These are phyloP conservation scores for Anastrepha obliqua DNA, from an alignment of 1,140 invertebrate genomes.

Conservation along the genomic window DNA sequence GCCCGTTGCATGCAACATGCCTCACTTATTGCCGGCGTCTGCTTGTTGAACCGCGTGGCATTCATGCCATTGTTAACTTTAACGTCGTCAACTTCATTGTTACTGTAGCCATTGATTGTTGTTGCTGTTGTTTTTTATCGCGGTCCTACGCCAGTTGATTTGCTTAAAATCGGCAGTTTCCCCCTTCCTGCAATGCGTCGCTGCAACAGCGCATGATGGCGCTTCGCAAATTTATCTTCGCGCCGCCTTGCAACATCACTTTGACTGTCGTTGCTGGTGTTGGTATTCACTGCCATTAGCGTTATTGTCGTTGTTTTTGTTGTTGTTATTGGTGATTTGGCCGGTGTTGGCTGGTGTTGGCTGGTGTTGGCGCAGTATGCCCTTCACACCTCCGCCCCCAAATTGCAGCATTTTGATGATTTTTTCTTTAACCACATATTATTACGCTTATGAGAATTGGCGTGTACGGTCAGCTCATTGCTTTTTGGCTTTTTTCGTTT, in stretches of 20 bases:
- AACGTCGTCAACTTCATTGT: neutral
- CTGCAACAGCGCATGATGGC: conserved; percentile 5
- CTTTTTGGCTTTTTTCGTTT: neutral
- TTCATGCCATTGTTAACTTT: conserved; percentile 45
- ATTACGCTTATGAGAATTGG: conserved; percentile 28
- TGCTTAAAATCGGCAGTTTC: conserved; percentile 6
- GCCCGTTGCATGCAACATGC: conserved; percentile 38
- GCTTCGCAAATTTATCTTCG: conserved; percentile 53
- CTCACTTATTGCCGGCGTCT: conserved; percentile 32
- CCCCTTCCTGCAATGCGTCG: neutral
- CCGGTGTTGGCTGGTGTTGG: neutral
- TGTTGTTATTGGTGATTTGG: neutral
- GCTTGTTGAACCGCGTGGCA: neutral
- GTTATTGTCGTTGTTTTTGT: neutral
- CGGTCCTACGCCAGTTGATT: neutral
- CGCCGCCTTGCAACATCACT: conserved; percentile 35
- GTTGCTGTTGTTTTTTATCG: neutral
- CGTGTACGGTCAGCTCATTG: neutral
- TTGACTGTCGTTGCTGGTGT: neutral
- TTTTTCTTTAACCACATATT: neutral
- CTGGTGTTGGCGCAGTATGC: neutral
- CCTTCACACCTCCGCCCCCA: conserved; percentile 44
- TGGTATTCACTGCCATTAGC: conserved; percentile 7
- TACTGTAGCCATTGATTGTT: neutral
- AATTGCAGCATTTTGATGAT: neutral